Evolutionary conservation across 2,113 vertebrate species (phyloP), one percentile per base, ranked within the genome.

Genomic region (Aptenodytes patagonicus): DNA sequence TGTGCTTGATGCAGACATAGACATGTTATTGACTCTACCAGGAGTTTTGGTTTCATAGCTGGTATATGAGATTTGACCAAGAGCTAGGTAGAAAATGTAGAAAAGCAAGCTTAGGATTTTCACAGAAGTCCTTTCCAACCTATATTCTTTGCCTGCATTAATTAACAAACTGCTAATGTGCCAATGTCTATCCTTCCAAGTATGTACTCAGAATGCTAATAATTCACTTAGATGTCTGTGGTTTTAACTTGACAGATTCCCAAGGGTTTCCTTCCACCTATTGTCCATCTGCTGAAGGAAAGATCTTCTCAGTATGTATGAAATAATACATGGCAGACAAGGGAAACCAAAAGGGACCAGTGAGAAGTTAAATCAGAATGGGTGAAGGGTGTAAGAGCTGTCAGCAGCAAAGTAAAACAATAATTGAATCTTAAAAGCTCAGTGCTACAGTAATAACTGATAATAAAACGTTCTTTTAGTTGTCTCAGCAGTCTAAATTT

Each of bases 361-460:
- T 72, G 62, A 90, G 90, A 91, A 96, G 83, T 57, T 68, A 54
- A 95, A 91, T 68, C 34, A 62, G 87, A 84, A 76, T 15, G 71
- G 95, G 80, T 92, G 73, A 96, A 96, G 69, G 82, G 90, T 93
- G 79, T 92, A 85, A 81, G 80, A 97, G 72, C 91, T 95, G 95
- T 95, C 83, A 96, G 87, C 70, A 89, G 83, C 4, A 1, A 87
- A 91, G 85, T 92, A 92, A 97, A 97, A 95, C 87, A 97, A 54
- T 95, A 95, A 94, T 89, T 97, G 93, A 95, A 92, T 95, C 83
- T 95, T 95, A 93, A 97, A 94, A 93, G 84, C 89, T 95, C 78
- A 68, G 70, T 80, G 83, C 62, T 90, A 83, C 55, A 66, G 91
- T 91, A 96, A 94, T 93, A 92, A 86, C 73, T 64, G 93, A 94